phyloP scores from a whole-genome alignment of 2,797 vertebrate species.

The Gadopsis marmoratus region DNA sequence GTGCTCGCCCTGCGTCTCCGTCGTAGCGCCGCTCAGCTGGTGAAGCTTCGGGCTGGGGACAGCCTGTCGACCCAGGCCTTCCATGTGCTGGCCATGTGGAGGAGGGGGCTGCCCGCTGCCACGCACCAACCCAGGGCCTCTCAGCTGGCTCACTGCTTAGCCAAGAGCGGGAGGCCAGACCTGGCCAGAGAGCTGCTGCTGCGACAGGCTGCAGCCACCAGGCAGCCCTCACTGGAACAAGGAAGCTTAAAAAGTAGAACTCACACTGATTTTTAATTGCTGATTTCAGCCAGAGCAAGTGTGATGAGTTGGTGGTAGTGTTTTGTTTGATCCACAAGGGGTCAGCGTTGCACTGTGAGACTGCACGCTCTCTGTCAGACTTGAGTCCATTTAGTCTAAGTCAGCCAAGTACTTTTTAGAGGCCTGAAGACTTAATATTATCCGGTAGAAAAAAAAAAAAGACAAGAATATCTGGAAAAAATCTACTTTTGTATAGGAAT shows the following conservation, averaged over 20 bases:
- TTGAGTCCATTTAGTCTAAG: rapidly evolving
- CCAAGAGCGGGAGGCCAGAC: constrained; percentile 86
- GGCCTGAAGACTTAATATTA: background rate
- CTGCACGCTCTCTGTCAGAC: rapidly evolving
- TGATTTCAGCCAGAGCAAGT: too few species aligned
- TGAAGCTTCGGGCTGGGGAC: constrained; percentile 85
- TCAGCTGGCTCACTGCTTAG: constrained; percentile 86
- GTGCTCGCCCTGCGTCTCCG: constrained; percentile 81
- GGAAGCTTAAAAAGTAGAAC: background rate
- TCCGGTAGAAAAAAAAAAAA: background rate
- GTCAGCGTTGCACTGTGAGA: constrained; percentile 57
- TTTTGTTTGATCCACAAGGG: constrained; percentile 52
- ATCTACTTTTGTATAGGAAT: background rate
- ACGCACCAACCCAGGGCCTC: constrained; percentile 79
- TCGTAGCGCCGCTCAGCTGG: constrained; percentile 87
- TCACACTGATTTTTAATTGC: background rate
- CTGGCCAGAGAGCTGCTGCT: constrained; percentile 85
- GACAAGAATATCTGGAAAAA: background rate
- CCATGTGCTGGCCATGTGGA: constrained; percentile 89
- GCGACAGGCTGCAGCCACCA: constrained; percentile 70
- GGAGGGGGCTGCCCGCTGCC: constrained; percentile 85
- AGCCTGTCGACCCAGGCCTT: constrained; percentile 85
- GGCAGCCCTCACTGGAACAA: constrained; percentile 11
- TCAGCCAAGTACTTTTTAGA: background rate
- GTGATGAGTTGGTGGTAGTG: background rate